Evolutionary conservation across 2,888 invertebrate species (phyloP), one percentile per base, ranked within the genome.

Genomic region (Cataglyphis rosenhaueri): DNA sequence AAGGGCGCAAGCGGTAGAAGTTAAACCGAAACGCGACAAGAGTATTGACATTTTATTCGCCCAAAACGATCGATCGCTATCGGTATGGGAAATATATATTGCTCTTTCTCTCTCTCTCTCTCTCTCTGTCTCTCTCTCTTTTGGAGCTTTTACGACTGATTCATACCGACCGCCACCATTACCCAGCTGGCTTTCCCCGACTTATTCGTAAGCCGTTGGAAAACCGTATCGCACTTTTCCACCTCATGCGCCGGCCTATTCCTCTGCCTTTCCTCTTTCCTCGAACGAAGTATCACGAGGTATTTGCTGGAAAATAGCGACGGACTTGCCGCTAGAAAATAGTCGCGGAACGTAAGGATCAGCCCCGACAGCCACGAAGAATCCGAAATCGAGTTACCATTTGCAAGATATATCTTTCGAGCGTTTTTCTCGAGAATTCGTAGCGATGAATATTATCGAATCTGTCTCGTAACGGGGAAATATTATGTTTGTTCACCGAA

Each of bases 21-120:
- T 78, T 78, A 78, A 79, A 79, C 71, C 44, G 78, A 35, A 70
- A 79, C 59, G 78, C 70, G 78, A 79, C 78, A 79, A 70, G 78
- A 79, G 59, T 61, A 79, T 79, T 70, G 78, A 79, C 78, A 79
- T 61, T 79, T 79, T 79, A 79, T 70, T 79, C 59, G 44, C 25
- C 32, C 44, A 32, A 57, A 70, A 79, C 78, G 71, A 79, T 70
- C 78, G 71, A 79, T 79, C 70, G 78, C 78, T 61, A 70, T 70
- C 78, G 78, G 4, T 44, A 35, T 44, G 21, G 59, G 59, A 71
- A 70, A 70, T 70, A 70, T 79, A 79, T 79, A 79, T 59, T 35
- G 35, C n/a, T 52, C 48, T 48, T 18, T 48, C 18, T 44, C 41
- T 44, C 41, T 44, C 38, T 38, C 44, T 25, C 25, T 25, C 25